These are phyloP conservation scores for Champsocephalus gunnari DNA, from an alignment of 2,797 vertebrate species.

Conservation along the genomic window DNA sequence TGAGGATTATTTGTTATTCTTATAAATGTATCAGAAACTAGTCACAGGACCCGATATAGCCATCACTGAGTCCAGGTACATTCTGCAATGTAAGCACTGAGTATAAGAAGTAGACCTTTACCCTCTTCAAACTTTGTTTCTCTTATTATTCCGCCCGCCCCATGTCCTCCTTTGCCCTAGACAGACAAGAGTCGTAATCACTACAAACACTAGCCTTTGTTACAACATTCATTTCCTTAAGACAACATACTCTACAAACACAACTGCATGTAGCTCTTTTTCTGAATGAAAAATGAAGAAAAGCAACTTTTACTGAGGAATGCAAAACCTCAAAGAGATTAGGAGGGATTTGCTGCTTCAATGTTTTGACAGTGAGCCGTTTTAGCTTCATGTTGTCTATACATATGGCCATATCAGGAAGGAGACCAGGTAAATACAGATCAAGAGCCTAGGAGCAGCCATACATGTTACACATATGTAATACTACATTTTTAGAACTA, in stretches of 20 bases:
- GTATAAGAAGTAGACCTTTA: neutral
- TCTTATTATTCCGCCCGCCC: too few relatives aligned
- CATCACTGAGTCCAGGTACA: too few relatives aligned
- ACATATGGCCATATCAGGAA: neutral
- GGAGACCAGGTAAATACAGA: constrained; percentile 4
- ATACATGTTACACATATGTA: neutral
- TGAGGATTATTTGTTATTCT: too few relatives aligned
- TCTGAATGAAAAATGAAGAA: constrained; percentile 43
- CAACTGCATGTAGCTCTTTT: constrained; percentile 10
- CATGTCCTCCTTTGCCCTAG: too few relatives aligned
- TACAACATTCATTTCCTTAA: neutral
- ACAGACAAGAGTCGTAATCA: neutral
- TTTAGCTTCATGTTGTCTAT: constrained; percentile 12
- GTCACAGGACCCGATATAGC: too few relatives aligned
- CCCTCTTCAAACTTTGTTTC: neutral
- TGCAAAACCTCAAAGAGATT: constrained; percentile 43
- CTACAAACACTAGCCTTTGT: neutral
- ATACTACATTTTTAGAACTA: neutral
- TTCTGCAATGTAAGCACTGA: neutral
- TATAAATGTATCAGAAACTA: too few relatives aligned
- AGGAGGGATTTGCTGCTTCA: constrained; percentile 12
- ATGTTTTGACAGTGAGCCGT: neutral
- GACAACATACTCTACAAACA: neutral
- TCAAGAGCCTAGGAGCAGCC: neutral
- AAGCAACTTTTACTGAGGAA: constrained; percentile 46